Conservation (phyloP, 1,140 invertebrate species). For the Ruditapes philippinarum region DNA sequence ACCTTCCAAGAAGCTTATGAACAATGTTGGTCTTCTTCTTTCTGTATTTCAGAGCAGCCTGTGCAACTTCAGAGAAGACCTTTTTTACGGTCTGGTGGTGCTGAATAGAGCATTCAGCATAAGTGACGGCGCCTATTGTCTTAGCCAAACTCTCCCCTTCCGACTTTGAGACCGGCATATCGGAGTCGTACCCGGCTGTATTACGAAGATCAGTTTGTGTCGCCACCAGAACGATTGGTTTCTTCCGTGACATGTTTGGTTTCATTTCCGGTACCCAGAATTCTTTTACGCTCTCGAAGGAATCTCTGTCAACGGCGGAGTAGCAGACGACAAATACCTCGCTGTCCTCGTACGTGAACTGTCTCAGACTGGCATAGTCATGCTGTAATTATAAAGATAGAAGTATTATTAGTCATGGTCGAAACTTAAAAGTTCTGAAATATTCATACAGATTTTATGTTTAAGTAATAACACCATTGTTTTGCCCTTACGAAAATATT, state of each 20-base stretch:
- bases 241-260: conserved; percentile 94
- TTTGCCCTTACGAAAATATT: too few relatives aligned
- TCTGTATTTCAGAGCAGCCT: conserved; percentile 43
- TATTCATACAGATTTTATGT: too few relatives aligned
- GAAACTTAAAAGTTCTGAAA: too few relatives aligned
- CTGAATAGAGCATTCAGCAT: conserved; percentile 95
- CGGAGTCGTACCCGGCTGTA: conserved; percentile 89
- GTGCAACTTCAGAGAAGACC: conserved; percentile 48
- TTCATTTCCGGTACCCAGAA: conserved; percentile 90
- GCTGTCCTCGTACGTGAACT: conserved; percentile 97
- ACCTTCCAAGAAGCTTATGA: conserved; percentile 54
- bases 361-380: conserved; percentile 96
- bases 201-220: conserved; percentile 79
- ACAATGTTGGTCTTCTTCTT: conserved; percentile 63
- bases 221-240: conserved; percentile 93
- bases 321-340: conserved; percentile 99
- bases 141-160: conserved; percentile 92
- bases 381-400: too few relatives aligned
- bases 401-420: too few relatives aligned
- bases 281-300: conserved; percentile 98
- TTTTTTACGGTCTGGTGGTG: conserved; percentile 27
- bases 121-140: conserved; percentile 91
- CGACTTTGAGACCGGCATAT: conserved; percentile 91
- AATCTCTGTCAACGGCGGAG: conserved; percentile 98
- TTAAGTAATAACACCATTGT: too few relatives aligned